phyloP scores from a whole-genome alignment of 1,140 invertebrate genomes.

The Episyrphus balteatus region DNA sequence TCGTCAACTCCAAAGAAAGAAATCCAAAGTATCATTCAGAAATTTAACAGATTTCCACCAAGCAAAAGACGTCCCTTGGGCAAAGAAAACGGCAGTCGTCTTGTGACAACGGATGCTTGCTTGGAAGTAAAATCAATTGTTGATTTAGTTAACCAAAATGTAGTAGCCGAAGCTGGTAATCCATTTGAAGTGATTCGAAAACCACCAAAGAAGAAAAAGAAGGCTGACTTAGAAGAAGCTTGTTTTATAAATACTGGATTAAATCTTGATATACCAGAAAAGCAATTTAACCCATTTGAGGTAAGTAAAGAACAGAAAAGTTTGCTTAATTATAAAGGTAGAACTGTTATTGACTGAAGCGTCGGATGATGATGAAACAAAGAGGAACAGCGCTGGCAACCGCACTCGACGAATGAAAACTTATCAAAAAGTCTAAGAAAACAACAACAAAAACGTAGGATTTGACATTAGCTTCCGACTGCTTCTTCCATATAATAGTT shows the following conservation, averaged over 20 bases:
- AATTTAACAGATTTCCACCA: slow-evolving; percentile 5
- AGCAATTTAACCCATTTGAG: slow-evolving; percentile 34
- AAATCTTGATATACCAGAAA: slow-evolving; percentile 31
- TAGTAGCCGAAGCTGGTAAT: slow-evolving; percentile 11
- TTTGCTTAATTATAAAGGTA: too few relatives aligned
- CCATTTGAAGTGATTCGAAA: slow-evolving; percentile 33
- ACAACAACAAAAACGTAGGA: too few relatives aligned
- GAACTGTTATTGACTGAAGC: too few relatives aligned
- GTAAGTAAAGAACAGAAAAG: slow-evolving; percentile 8
- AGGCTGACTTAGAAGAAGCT: slow-evolving; percentile 12
- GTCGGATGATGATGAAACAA: too few relatives aligned
- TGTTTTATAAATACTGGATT: slow-evolving; percentile 35
- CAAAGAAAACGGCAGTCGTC: background rate
- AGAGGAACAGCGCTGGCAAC: too few relatives aligned
- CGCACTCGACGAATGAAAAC: too few relatives aligned
- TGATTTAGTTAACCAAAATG: slow-evolving; percentile 12
- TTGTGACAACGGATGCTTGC: slow-evolving; percentile 6
- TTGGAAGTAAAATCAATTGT: slow-evolving; percentile 32
- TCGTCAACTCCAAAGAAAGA: slow-evolving; percentile 31
- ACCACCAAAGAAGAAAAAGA: slow-evolving; percentile 32
- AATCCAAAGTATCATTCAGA: slow-evolving; percentile 13
- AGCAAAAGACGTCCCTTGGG: slow-evolving; percentile 14
- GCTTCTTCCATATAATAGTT: too few relatives aligned
- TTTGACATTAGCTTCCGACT: too few relatives aligned
- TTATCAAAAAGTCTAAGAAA: too few relatives aligned